phyloP scores from a whole-genome alignment of 2,797 vertebrate species.

The Dermochelys coriacea region DNA sequence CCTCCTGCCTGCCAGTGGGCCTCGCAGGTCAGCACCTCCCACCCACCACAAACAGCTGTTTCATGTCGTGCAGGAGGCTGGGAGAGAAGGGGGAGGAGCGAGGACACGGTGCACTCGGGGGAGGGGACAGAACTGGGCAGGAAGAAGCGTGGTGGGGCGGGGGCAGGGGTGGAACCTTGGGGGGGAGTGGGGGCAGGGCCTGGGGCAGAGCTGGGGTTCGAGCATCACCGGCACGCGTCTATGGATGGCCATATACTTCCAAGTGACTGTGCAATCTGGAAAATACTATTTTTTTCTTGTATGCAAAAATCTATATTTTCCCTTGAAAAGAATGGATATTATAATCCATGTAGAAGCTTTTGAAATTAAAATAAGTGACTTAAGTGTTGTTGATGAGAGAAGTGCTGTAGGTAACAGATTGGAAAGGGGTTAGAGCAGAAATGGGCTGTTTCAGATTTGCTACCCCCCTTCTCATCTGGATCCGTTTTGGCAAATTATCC shows the following conservation, averaged over 20 bases:
- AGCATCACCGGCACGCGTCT: too few relatives aligned
- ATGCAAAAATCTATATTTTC: background rate
- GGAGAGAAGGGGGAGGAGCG: too few relatives aligned
- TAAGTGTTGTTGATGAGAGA: background rate
- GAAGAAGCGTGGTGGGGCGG: too few relatives aligned
- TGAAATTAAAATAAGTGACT: background rate
- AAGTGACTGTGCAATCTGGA: conserved; percentile 60
- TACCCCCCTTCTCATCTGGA: background rate
- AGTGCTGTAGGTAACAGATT: background rate
- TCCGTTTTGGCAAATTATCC: background rate
- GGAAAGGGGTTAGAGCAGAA: background rate
- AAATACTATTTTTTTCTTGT: background rate
- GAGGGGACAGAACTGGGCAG: too few relatives aligned
- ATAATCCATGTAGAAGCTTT: background rate
- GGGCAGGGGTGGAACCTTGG: too few relatives aligned
- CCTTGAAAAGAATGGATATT: background rate
- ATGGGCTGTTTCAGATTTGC: background rate
- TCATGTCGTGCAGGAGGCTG: too few relatives aligned
- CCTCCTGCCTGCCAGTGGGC: too few relatives aligned
- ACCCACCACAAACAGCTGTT: too few relatives aligned
- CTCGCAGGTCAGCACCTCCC: too few relatives aligned
- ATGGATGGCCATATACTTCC: background rate
- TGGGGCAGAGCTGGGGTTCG: too few relatives aligned
- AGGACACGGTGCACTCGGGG: too few relatives aligned
- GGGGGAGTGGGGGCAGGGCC: too few relatives aligned